Conservation (phyloP, 2,797 vertebrate genomes). For the Rhynchonycteris naso region DNA sequence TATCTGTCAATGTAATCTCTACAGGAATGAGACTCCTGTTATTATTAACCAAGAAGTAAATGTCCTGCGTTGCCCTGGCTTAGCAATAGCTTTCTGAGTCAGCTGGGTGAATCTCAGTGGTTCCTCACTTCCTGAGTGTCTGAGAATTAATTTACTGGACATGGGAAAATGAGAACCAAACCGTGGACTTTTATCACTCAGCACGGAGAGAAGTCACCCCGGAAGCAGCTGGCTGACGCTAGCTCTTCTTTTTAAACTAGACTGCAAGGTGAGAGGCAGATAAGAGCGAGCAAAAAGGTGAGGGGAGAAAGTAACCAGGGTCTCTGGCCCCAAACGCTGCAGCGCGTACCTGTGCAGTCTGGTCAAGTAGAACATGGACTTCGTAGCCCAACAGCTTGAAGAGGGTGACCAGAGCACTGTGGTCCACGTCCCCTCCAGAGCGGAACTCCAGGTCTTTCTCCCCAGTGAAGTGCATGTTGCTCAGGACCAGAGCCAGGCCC, state of each 20-base stretch:
- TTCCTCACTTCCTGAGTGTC: conserved; percentile 10
- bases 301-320: neutral
- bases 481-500: conserved; percentile 94
- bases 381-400: conserved; percentile 93
- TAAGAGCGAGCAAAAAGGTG: neutral
- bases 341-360: conserved; percentile 90
- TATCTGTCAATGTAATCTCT: neutral
- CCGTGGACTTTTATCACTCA: neutral
- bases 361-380: conserved; percentile 88
- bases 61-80: neutral
- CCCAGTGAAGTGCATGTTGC: conserved; percentile 92
- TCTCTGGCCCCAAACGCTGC: neutral
- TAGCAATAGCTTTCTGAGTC: conserved; percentile 25
- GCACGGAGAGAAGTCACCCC: neutral
- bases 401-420: conserved; percentile 90
- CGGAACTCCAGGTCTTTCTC: conserved; percentile 91
- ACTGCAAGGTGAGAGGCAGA: neutral
- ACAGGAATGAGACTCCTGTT: neutral
- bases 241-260: neutral
- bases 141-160: conserved; percentile 4
- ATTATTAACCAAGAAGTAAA: neutral
- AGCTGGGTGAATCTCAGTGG: neutral
- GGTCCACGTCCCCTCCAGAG: conserved; percentile 95
- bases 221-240: neutral
- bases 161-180: neutral